These are phyloP conservation scores for Mythimna pallens DNA, from an alignment of 2,888 invertebrate species.

Conservation along the genomic window DNA sequence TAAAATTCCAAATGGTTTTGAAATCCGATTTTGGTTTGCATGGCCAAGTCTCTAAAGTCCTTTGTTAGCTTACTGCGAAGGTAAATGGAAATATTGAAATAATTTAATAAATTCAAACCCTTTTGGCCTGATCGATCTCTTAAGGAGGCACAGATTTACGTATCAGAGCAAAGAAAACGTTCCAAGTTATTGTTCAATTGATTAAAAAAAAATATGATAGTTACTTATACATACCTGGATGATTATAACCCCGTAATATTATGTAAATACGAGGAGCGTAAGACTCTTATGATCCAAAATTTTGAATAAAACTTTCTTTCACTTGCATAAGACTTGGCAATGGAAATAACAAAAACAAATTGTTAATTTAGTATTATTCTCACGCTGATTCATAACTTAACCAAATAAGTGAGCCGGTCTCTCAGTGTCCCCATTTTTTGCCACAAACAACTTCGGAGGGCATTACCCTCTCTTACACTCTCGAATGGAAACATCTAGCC, in stretches of 20 bases:
- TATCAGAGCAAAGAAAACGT: not conserved
- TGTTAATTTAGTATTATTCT: constrained; percentile 83
- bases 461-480: constrained; percentile 86
- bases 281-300: constrained; percentile 8
- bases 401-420: constrained; percentile 88
- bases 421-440: constrained; percentile 89
- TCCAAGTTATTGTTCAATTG: not conserved
- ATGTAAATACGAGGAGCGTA: not conserved
- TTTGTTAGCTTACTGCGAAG: constrained; percentile 48
- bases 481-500: constrained; percentile 84
- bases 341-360: constrained; percentile 70
- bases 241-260: not conserved
- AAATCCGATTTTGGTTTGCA: constrained; percentile 43
- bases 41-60: constrained; percentile 35
- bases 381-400: constrained; percentile 88
- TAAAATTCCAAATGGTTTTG: constrained; percentile 57
- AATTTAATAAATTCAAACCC: constrained; percentile 34
- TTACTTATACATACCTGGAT: not conserved
- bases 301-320: constrained; percentile 41
- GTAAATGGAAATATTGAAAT: constrained; percentile 17
- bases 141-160: constrained; percentile 1
- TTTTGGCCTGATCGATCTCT: constrained; percentile 10
- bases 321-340: constrained; percentile 56
- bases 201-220: not conserved
- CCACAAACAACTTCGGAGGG: constrained; percentile 89